Base-by-base conservation (phyloP, 2,797 vertebrate genomes). In the Gymnoscopelus microlampas region DNA sequence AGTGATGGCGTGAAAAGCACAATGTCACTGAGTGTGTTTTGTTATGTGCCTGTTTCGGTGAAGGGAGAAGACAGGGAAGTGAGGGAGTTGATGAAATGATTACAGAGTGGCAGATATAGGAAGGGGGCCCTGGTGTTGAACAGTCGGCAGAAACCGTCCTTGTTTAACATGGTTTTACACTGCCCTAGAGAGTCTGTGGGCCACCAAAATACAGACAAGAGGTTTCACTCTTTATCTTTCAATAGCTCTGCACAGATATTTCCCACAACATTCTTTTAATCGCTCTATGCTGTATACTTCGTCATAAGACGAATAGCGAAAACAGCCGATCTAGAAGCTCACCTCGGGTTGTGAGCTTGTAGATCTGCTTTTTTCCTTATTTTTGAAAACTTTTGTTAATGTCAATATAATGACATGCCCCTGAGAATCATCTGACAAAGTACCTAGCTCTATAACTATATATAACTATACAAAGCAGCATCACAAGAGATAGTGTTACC, bases 81-180 rank as follows among this genome's bases (percentile, higher is more conserved):
- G 82, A 92, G 87, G 87, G 87, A 93, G 90, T 91, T 94, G 93
- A 94, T 93, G 92, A 94, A 93, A 94, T 94, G 93, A 95, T 95
- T 94, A 94, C 89, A 94, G 78, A 90, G 86, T 89, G 90, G 88
- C 85, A 79, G 67, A 79, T 78, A 84, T 87, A 79, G 79, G 83
- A 63, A 83, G 77, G 82, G 77, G 82, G 87, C 68, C 69, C 74
- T 75, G 3, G 80, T 81, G 77, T 83, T 87, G 88, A 90, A 90
- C 88, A 90, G 90, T 87, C 88, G 84, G 89, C 83, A 89, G 81
- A 87, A 89, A 86, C 84, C 81, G 78, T 83, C 88, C 81, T 82
- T 90, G 91, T 89, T 94, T 93, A 93, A 93, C 89, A 91, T 88
- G 68, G 77, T 86, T 90, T 91, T 86, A 90, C 86, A 85, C 86